Evolutionary conservation across 2,113 vertebrate genomes (phyloP).

Genomic region (Ceyx cyanopectus): DNA sequence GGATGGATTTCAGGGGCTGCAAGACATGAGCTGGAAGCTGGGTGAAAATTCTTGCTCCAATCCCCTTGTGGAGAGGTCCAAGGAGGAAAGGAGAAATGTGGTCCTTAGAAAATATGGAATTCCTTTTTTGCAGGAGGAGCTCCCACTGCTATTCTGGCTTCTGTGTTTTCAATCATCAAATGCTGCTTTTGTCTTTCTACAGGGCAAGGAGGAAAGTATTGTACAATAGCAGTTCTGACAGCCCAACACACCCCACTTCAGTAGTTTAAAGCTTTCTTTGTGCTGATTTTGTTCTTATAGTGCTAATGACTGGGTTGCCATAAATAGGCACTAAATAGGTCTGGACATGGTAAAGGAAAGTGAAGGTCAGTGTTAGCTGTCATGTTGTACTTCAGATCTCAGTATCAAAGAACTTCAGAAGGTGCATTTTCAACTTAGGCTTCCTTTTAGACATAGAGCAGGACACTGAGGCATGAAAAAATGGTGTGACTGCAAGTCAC

Average conservation of each 20-base stretch:
- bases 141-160: constrained; percentile 27
- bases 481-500: background rate
- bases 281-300: constrained; percentile 40
- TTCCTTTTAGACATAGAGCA: background rate
- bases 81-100: background rate
- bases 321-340: constrained; percentile 57
- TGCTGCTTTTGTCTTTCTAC: constrained; percentile 54
- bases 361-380: constrained; percentile 23
- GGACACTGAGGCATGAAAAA: background rate
- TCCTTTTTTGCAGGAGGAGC: constrained; percentile 3
- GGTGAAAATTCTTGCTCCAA: background rate
- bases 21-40: background rate
- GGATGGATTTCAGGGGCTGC: background rate
- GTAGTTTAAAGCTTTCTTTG: constrained; percentile 60
- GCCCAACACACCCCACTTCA: constrained; percentile 13
- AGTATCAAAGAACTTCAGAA: constrained; percentile 34
- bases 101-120: background rate
- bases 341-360: background rate
- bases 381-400: constrained; percentile 15
- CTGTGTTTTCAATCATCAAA: constrained; percentile 54
- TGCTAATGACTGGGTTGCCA: constrained; percentile 59
- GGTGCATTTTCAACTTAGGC: background rate
- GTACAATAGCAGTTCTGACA: constrained; percentile 44
- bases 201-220: constrained; percentile 4
- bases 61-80: background rate